phyloP scores from a whole-genome alignment of 2,888 invertebrate genomes.

The Rugalucina vietnamica region DNA sequence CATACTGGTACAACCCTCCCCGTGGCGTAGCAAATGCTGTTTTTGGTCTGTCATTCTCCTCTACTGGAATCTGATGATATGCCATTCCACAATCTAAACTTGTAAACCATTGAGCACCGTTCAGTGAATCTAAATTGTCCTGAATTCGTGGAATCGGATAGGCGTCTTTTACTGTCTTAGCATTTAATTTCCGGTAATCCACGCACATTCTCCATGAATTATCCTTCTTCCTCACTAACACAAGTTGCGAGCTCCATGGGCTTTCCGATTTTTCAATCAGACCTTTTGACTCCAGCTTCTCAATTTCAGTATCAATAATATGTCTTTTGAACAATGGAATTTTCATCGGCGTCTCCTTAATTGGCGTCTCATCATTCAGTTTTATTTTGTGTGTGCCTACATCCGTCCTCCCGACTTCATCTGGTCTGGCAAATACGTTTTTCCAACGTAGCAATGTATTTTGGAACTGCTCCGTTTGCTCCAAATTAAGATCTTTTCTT shows the following conservation, averaged over 20 bases:
- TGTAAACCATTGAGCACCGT: slow-evolving; percentile 37
- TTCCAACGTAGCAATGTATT: not conserved
- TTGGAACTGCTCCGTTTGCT: not conserved
- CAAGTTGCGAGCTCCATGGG: not conserved
- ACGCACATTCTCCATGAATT: too few species aligned
- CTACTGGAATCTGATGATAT: slow-evolving; percentile 48
- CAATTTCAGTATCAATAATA: slow-evolving; percentile 5
- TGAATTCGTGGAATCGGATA: too few species aligned
- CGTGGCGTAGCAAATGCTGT: slow-evolving; percentile 43
- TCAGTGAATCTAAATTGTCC: too few species aligned
- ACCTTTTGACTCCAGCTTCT: slow-evolving; percentile 1
- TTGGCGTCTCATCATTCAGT: slow-evolving; percentile 9
- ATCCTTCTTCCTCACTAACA: too few species aligned
- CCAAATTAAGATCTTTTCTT: not conserved
- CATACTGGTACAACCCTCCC: slow-evolving; percentile 42
- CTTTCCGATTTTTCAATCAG: slow-evolving; percentile 12
- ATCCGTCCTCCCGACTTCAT: slow-evolving; percentile 7
- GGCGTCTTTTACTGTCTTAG: too few species aligned
- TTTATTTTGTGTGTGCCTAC: slow-evolving; percentile 10
- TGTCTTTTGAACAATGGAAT: slow-evolving; percentile 16
- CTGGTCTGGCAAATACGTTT: not conserved
- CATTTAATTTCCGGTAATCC: too few species aligned
- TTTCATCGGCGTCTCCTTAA: not conserved
- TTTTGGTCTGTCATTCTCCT: slow-evolving; percentile 30
- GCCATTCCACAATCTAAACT: slow-evolving; percentile 45